Conservation (phyloP, 2,888 invertebrate genomes). For the Metalampra italica region DNA sequence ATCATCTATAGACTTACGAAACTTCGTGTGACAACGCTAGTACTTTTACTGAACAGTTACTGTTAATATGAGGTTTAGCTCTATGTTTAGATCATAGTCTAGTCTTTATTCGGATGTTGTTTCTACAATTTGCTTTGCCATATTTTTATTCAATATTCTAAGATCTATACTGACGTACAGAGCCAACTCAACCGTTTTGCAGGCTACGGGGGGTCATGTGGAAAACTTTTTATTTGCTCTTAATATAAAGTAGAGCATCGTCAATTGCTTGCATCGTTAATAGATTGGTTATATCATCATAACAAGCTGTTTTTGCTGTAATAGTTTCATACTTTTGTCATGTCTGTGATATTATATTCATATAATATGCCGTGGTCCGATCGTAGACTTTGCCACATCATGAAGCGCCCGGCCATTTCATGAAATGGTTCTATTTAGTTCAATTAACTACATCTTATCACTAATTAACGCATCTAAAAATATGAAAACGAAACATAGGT, state of each 20-base stretch:
- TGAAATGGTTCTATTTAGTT: no score
- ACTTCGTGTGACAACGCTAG: neutral
- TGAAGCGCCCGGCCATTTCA: no score
- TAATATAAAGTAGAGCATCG: slow-evolving; percentile 23
- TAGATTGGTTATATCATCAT: neutral
- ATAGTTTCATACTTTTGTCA: neutral
- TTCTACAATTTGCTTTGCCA: neutral
- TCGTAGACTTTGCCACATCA: no score
- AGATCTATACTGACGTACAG: slow-evolving; percentile 23
- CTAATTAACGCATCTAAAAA: neutral
- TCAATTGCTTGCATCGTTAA: slow-evolving; percentile 13
- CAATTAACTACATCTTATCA: no score
- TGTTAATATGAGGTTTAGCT: slow-evolving; percentile 1
- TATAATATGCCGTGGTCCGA: no score
- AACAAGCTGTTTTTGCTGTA: slow-evolving; percentile 4
- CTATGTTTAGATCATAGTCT: slow-evolving; percentile 2
- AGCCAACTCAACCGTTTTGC: slow-evolving; percentile 11
- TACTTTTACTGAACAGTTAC: neutral
- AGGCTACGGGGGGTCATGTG: slow-evolving; percentile 9
- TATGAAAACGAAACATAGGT: neutral
- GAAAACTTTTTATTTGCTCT: slow-evolving; percentile 33
- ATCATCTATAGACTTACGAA: slow-evolving; percentile 11
- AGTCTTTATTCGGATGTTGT: slow-evolving; percentile 8
- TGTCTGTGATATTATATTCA: slow-evolving; percentile 1
- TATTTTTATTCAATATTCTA: slow-evolving; percentile 10